Base-by-base conservation (phyloP, 1,140 invertebrate genomes). In the Megalopta genalis region DNA sequence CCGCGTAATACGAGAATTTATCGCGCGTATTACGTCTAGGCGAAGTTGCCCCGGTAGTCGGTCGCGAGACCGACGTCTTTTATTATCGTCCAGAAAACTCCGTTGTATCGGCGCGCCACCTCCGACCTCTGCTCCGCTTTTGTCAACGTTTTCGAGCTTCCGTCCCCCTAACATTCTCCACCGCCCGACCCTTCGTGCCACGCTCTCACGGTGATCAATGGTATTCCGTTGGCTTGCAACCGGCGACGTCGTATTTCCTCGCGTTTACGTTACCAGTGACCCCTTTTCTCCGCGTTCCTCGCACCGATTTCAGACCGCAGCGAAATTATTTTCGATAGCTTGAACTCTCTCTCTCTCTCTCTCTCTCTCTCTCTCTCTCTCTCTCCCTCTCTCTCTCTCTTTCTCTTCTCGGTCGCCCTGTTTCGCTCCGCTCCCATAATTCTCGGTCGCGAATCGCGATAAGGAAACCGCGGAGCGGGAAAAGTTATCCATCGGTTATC, bases 1-100 rank as follows among this genome's bases (percentile, higher is more conserved):
- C 77, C 71, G 72, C 68, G 79, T 85, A 77, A 81, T 66, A 68
- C 73, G 84, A 85, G 69, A 85, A 85, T 85, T 77, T 85, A 85
- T 85, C 80, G 83, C 59, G 62, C 23, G 67, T 32, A 32, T 54
- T 54, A 54, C 65, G 42, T 18, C 49, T 23, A 9, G 46, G n/a
- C 7, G 6, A 10, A 21, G 18, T 57, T 18, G 14, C 25, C 63
- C 18, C 49, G 2, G 18, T 23, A 62, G 71, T 23, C 60, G 72
- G 9, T 52, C 46, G 25, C 74, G 49, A 42, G 16, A 54, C 60
- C 49, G 25, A 49, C 54, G 57, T 63, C 67, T 77, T 77, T 63
- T 70, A 77, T 70, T 52, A 77, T 77, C 49, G 67, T 42, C 16
- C 16, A n/a, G 75, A 63, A 39, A 63, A 70, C 16, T 52, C 54